Evolutionary conservation across 2,888 invertebrate genomes (phyloP).

Genomic region (Drosophila recens): DNA sequence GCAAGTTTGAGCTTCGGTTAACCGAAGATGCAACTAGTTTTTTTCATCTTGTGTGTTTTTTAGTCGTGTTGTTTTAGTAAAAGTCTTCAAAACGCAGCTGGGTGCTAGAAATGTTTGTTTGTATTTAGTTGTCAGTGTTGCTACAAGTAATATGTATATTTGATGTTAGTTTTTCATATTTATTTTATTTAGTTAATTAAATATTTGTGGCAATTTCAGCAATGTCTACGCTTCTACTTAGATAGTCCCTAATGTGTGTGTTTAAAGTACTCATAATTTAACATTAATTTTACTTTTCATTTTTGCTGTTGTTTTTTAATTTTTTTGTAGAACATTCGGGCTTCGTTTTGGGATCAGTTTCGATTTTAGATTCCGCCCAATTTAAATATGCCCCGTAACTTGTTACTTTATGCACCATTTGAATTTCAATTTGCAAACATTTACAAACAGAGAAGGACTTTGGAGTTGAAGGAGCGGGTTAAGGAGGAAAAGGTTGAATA

Average conservation of each 20-base stretch:
- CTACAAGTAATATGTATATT: slow-evolving; percentile 24
- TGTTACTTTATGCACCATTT: slow-evolving; percentile 73
- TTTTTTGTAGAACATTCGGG: slow-evolving; percentile 38
- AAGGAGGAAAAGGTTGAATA: neutral
- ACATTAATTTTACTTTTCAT: slow-evolving; percentile 6
- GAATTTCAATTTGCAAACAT: slow-evolving; percentile 75
- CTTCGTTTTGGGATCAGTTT: slow-evolving; percentile 23
- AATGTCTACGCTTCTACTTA: slow-evolving; percentile 51
- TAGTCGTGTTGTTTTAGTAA: slow-evolving; percentile 45
- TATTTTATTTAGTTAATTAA: slow-evolving; percentile 5
- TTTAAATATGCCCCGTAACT: slow-evolving; percentile 35
- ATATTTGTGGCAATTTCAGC: slow-evolving; percentile 54
- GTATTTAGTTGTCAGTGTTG: slow-evolving; percentile 17
- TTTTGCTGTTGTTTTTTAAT: slow-evolving; percentile 17
- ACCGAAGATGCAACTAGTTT: slow-evolving; percentile 16
- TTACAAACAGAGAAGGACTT: slow-evolving; percentile 67
- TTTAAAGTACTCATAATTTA: slow-evolving; percentile 14
- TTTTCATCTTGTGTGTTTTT: neutral
- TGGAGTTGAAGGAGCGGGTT: slow-evolving; percentile 9
- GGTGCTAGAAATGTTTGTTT: slow-evolving; percentile 44
- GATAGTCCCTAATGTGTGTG: slow-evolving; percentile 72
- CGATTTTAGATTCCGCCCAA: slow-evolving; percentile 3
- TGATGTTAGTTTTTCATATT: neutral
- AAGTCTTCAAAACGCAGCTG: slow-evolving; percentile 72
- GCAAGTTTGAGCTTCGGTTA: slow-evolving; percentile 24